Conservation (phyloP, 2,888 invertebrate species). For the Philereme transversata region DNA sequence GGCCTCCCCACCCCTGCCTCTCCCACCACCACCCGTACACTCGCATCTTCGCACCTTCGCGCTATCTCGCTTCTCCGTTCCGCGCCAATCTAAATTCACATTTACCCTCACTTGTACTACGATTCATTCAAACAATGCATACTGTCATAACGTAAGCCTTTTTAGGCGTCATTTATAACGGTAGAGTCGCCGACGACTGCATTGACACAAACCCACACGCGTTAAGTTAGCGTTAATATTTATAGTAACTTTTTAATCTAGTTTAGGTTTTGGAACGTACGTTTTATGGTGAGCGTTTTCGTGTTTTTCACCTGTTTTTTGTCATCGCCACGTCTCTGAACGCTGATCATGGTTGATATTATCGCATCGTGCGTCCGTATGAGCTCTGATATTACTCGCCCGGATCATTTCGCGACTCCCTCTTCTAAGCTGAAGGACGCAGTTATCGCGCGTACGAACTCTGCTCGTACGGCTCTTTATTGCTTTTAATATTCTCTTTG, state of each 20-base stretch:
- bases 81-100: conserved; percentile 1
- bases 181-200: conserved; percentile 59
- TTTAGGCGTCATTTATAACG: conserved; percentile 34
- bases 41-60: neutral
- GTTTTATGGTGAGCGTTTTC: conserved; percentile 50
- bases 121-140: conserved; percentile 46
- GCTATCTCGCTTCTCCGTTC: no score
- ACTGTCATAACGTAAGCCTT: conserved; percentile 44
- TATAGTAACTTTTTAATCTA: conserved; percentile 39
- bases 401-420: conserved; percentile 60
- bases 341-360: conserved; percentile 44
- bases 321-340: conserved; percentile 59
- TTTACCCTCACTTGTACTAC: conserved; percentile 1
- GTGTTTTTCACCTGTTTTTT: conserved; percentile 36
- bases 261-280: conserved; percentile 31
- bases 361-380: conserved; percentile 36
- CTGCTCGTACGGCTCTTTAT: conserved; percentile 55
- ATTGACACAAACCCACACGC: conserved; percentile 82
- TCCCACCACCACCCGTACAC: neutral
- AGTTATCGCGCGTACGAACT: conserved; percentile 50
- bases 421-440: conserved; percentile 54
- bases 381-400: conserved; percentile 51
- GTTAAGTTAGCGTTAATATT: conserved; percentile 61
- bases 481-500: conserved; percentile 75
- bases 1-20: conserved; percentile 20